Conservation (phyloP, 2,888 invertebrate species). For the Morpho helenor region DNA sequence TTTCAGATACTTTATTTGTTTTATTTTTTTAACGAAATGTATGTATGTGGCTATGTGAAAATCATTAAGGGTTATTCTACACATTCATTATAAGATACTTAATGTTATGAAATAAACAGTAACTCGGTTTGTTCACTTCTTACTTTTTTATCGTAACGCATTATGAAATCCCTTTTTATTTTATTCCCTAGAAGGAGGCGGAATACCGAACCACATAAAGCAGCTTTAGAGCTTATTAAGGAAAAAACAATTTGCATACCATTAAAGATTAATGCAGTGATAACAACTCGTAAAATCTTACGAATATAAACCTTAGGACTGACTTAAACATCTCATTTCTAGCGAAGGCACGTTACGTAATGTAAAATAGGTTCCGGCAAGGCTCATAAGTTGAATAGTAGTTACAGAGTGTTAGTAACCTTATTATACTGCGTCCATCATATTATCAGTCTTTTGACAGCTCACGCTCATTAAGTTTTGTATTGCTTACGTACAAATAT, state of each 20-base stretch:
- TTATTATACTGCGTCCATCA: no score
- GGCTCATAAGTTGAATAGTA: neutral
- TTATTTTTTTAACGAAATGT: no score
- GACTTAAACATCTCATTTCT: constrained; percentile 1
- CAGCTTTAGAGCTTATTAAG: neutral
- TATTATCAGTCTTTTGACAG: no score
- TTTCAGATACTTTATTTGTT: no score
- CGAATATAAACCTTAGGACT: constrained; percentile 1
- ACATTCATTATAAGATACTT: no score
- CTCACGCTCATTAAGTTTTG: no score
- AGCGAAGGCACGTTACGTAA: neutral
- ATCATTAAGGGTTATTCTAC: no score
- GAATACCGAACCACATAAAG: constrained; percentile 6
- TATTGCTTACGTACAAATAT: no score
- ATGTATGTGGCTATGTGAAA: no score
- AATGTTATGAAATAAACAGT: no score
- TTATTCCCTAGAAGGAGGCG: constrained; percentile 1
- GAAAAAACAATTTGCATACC: constrained; percentile 7
- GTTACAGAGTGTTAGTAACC: neutral
- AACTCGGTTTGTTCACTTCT: no score
- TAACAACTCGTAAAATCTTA: neutral
- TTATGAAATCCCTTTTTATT: constrained; percentile 3
- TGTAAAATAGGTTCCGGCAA: neutral
- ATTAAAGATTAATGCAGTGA: constrained; percentile 12
- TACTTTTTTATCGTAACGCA: constrained; percentile 3